Conservation (phyloP, 2,113 vertebrate genomes). For the Speoplatyrhinus poulsoni region DNA sequence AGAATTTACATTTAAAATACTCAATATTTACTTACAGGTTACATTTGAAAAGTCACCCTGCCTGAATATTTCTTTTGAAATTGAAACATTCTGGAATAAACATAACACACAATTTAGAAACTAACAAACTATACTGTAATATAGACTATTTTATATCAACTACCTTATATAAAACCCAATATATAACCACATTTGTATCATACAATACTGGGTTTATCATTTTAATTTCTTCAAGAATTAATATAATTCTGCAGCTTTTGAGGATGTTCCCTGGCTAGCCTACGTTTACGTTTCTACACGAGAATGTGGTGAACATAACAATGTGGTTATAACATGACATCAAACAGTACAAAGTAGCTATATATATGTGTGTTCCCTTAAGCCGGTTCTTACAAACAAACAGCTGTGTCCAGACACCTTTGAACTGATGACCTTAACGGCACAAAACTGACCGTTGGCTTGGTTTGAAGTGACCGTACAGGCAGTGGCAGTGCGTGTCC, state of each 20-base stretch:
- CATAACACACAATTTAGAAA: slow-evolving; percentile 4
- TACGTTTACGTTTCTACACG: slow-evolving; percentile 11
- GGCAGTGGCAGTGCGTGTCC: background rate
- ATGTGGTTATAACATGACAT: slow-evolving; percentile 16
- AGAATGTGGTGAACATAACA: slow-evolving; percentile 36
- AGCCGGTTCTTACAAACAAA: slow-evolving; percentile 24
- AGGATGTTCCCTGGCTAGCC: slow-evolving; percentile 11
- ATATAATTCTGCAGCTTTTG: slow-evolving; percentile 64
- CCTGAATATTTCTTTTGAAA: slow-evolving; percentile 6
- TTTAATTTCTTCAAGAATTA: slow-evolving; percentile 61
- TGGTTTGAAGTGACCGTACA: slow-evolving; percentile 6
- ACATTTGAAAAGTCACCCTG: background rate
- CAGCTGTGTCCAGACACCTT: background rate
- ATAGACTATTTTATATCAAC: slow-evolving; percentile 6
- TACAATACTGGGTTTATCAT: slow-evolving; percentile 58
- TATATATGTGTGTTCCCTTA: background rate
- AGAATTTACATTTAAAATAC: too few relatives aligned
- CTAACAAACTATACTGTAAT: background rate
- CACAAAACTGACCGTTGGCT: background rate
- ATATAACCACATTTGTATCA: slow-evolving; percentile 38
- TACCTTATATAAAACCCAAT: slow-evolving; percentile 16
- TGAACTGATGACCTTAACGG: background rate
- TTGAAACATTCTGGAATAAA: slow-evolving; percentile 39
- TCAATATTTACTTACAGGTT: background rate
- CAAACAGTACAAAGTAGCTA: background rate